Conservation (phyloP, 35 echinoderm and acorn worm species). For the Heliocidaris erythrogramma region DNA sequence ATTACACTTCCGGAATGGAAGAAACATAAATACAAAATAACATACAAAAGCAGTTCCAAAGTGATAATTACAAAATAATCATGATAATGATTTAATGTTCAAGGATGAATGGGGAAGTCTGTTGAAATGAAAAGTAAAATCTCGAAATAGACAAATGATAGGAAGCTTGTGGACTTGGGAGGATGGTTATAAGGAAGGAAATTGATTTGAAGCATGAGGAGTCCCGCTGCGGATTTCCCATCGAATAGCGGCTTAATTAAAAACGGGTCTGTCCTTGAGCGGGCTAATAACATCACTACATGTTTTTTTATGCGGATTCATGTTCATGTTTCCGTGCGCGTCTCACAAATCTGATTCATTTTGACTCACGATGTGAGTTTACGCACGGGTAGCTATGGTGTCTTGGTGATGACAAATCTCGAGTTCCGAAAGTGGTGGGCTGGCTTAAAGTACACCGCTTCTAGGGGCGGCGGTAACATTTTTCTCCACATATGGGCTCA, state of each 20-base stretch:
- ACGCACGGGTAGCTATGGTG: background rate
- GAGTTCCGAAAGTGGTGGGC: background rate
- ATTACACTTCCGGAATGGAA: too few relatives aligned
- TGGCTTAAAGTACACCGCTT: background rate
- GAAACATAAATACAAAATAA: too few relatives aligned
- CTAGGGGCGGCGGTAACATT: background rate
- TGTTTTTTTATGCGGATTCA: background rate
- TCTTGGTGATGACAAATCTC: conserved; percentile 15
- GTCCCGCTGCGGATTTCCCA: background rate
- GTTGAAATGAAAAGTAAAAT: too few relatives aligned
- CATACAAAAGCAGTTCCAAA: too few relatives aligned
- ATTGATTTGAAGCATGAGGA: background rate
- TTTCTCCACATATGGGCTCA: too few relatives aligned
- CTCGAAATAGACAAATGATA: background rate
- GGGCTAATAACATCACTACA: background rate
- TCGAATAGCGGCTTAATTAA: background rate
- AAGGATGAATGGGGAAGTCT: too few relatives aligned
- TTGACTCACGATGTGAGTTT: conserved; percentile 30
- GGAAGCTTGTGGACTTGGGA: background rate
- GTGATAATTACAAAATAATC: too few relatives aligned
- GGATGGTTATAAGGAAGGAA: background rate
- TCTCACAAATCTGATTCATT: conserved; percentile 34
- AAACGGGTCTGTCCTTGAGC: background rate
- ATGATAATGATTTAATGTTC: too few relatives aligned
- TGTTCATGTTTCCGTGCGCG: background rate